Conservation (phyloP, 2,888 invertebrate genomes). For the Busseola fusca region DNA sequence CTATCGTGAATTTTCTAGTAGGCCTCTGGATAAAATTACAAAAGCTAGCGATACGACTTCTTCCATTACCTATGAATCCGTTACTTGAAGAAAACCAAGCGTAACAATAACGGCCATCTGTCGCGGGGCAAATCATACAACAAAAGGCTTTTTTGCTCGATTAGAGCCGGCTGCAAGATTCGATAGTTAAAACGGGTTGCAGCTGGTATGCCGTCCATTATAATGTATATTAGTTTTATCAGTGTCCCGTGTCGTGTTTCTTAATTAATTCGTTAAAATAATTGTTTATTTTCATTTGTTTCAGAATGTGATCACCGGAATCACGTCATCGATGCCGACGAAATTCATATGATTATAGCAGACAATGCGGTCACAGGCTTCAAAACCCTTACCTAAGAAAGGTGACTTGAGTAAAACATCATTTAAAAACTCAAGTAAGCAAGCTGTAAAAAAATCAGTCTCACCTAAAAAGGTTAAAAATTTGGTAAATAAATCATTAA, state of each 20-base stretch:
- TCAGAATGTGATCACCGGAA: slow-evolving; percentile 81
- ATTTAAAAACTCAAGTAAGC: slow-evolving; percentile 75
- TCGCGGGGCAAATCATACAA: slow-evolving; percentile 68
- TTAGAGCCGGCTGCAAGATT: slow-evolving; percentile 68
- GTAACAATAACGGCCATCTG: slow-evolving; percentile 72
- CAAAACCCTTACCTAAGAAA: slow-evolving; percentile 85
- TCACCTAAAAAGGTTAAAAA: slow-evolving; percentile 79
- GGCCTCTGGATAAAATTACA: background rate
- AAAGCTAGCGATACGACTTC: slow-evolving; percentile 14
- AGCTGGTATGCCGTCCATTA: slow-evolving; percentile 58
- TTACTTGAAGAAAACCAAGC: slow-evolving; percentile 62
- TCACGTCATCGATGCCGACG: slow-evolving; percentile 80
- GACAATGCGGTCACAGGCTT: slow-evolving; percentile 87
- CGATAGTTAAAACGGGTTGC: slow-evolving; percentile 66
- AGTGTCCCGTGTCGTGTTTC: slow-evolving; percentile 23
- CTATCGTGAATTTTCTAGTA: background rate
- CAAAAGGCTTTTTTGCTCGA: slow-evolving; percentile 70
- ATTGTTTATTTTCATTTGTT: slow-evolving; percentile 74
- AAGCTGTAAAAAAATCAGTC: slow-evolving; percentile 76
- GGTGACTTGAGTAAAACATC: slow-evolving; percentile 81
- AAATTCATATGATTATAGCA: slow-evolving; percentile 76
- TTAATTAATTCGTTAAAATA: slow-evolving; percentile 23
- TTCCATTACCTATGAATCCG: slow-evolving; percentile 57
- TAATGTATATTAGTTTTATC: slow-evolving; percentile 36
- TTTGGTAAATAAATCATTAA: slow-evolving; percentile 73